Evolutionary conservation across 2,888 invertebrate species (phyloP).

Genomic region (Orgyia antiqua): DNA sequence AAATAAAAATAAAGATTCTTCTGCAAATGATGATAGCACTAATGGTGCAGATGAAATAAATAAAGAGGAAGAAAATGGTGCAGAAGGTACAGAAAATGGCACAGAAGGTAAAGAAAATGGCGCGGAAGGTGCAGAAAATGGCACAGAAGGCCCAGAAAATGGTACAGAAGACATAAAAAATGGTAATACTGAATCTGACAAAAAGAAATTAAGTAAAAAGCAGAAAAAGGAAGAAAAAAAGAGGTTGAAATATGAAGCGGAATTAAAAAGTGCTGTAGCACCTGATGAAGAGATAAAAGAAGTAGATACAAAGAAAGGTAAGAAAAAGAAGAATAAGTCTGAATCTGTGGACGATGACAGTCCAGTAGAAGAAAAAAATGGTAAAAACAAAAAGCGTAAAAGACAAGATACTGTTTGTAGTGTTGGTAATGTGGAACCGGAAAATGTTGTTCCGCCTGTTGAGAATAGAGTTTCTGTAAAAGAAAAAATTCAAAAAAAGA

Average conservation of each 20-base stretch:
- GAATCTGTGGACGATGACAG: slow-evolving; percentile 42
- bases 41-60: slow-evolving; percentile 16
- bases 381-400: slow-evolving; percentile 61
- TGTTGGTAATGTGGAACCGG: slow-evolving; percentile 26
- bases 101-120: slow-evolving; percentile 11
- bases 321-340: slow-evolving; percentile 62
- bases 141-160: slow-evolving; percentile 12
- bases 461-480: slow-evolving; percentile 26
- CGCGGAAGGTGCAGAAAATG: slow-evolving; percentile 15
- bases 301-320: slow-evolving; percentile 51
- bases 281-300: slow-evolving; percentile 37
- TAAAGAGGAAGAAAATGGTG: slow-evolving; percentile 9
- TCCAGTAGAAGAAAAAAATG: slow-evolving; percentile 36
- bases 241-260: slow-evolving; percentile 66
- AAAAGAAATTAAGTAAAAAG: slow-evolving; percentile 59
- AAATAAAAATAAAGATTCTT: slow-evolving; percentile 23
- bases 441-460: slow-evolving; percentile 18
- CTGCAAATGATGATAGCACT: slow-evolving; percentile 16
- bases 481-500: slow-evolving; percentile 53
- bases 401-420: slow-evolving; percentile 60
- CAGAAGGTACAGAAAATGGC: slow-evolving; percentile 9
- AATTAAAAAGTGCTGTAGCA: slow-evolving; percentile 54
- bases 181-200: slow-evolving; percentile 21
- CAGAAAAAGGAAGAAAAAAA: slow-evolving; percentile 69
- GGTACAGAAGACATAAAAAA: slow-evolving; percentile 12